A percentile compares a stretch with the other conserved stretches of the same genome.
phyloP scores from a whole-genome alignment of 2,888 invertebrate genomes.

The Caenorhabditis panamensis region DNA sequence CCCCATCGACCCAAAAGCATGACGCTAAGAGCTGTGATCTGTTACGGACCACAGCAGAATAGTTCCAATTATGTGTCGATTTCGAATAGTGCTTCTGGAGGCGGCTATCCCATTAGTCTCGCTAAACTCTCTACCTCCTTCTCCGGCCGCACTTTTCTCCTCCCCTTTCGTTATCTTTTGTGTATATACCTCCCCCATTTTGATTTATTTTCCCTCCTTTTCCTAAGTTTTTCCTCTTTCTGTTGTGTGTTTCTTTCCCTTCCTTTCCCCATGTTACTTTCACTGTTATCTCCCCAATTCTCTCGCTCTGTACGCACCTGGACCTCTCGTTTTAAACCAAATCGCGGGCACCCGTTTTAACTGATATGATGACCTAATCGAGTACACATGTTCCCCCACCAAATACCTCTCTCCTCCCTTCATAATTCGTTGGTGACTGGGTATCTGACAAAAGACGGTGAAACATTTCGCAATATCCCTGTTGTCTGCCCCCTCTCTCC shows the following conservation, averaged over 20 bases:
- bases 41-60: neutral
- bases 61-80: slow-evolving; percentile 35
- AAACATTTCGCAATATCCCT: slow-evolving; percentile 43
- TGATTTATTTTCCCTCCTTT: neutral
- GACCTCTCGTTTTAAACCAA: slow-evolving; percentile 46
- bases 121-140: neutral
- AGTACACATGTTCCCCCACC: slow-evolving; percentile 44
- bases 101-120: neutral
- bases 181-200: slow-evolving; percentile 37
- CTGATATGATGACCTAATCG: slow-evolving; percentile 25
- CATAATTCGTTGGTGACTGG: slow-evolving; percentile 9
- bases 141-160: neutral
- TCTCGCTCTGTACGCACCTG: slow-evolving; percentile 26
- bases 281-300: slow-evolving; percentile 20
- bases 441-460: slow-evolving; percentile 9
- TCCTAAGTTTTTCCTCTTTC: slow-evolving; percentile 6
- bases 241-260: slow-evolving; percentile 43
- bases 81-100: neutral
- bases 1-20: slow-evolving; percentile 39
- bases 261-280: slow-evolving; percentile 31
- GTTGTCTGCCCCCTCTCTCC: slow-evolving; percentile 11
- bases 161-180: slow-evolving; percentile 2
- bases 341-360: slow-evolving; percentile 46
- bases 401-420: slow-evolving; percentile 23
- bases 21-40: slow-evolving; percentile 45